These are phyloP conservation scores for Ancistrus triradiatus DNA, from an alignment of 2,113 vertebrate genomes.

Conservation along the genomic window DNA sequence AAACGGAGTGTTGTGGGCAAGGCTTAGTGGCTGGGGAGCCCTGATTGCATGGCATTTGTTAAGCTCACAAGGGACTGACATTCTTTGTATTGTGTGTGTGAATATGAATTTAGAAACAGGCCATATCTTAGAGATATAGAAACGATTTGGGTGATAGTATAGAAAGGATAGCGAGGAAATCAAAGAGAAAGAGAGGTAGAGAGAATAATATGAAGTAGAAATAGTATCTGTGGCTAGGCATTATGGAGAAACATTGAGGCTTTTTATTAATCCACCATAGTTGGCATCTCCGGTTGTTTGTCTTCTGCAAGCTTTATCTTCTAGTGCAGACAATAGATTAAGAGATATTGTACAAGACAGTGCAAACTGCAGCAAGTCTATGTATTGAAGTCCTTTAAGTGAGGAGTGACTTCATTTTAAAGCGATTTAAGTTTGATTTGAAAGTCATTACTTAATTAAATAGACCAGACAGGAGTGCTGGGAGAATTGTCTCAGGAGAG, in stretches of 20 bases:
- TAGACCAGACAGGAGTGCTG: conserved; percentile 55
- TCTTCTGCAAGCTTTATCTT: conserved; percentile 23
- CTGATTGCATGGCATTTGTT: conserved; percentile 65
- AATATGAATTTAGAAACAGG: conserved; percentile 61
- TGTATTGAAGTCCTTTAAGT: too few relatives aligned
- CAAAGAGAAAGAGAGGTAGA: too few relatives aligned
- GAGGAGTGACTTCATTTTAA: conserved; percentile 50
- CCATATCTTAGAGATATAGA: conserved; percentile 35
- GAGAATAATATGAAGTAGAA: too few relatives aligned
- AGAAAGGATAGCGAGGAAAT: too few relatives aligned
- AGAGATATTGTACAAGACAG: conserved; percentile 28
- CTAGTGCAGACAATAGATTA: conserved; percentile 28
- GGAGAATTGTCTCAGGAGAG: conserved; percentile 41
- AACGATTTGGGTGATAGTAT: too few relatives aligned
- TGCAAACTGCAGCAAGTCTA: conserved; percentile 11
- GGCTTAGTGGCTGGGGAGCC: conserved; percentile 52
- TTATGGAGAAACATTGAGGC: too few relatives aligned
- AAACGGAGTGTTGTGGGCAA: conserved; percentile 59
- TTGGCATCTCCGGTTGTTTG: conserved; percentile 8
- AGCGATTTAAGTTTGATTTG: conserved; percentile 58
- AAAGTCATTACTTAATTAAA: conserved; percentile 67
- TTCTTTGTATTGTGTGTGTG: conserved; percentile 53
- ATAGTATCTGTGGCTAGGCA: too few relatives aligned
- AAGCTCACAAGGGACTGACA: conserved; percentile 57
- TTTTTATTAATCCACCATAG: too few relatives aligned